Conservation (phyloP, 1,140 invertebrate genomes). For the Dendrolimus kikuchii region DNA sequence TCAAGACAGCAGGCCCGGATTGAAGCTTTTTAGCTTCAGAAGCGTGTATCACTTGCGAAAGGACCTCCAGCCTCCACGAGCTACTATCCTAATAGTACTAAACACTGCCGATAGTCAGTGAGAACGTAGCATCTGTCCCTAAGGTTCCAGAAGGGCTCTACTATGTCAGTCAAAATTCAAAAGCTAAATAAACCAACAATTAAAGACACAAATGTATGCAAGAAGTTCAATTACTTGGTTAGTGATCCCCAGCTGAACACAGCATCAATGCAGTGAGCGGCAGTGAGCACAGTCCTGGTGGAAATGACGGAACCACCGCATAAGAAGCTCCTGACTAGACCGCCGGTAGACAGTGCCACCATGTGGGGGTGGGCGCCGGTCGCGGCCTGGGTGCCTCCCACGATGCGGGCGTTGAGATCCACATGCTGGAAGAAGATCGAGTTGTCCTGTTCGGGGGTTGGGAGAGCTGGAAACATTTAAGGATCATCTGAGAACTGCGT, state of each 20-base stretch:
- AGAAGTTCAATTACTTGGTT: constrained; percentile 13
- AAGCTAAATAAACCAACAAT: no score
- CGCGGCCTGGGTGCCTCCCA: constrained; percentile 30
- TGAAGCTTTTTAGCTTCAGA: no score
- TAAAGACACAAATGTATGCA: no score
- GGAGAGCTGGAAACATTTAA: constrained; percentile 6
- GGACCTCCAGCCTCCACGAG: no score
- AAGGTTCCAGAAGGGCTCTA: no score
- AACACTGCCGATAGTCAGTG: no score
- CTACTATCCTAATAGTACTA: no score
- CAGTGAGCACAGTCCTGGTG: constrained; percentile 34
- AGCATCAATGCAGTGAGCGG: constrained; percentile 45
- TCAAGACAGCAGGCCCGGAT: no score
- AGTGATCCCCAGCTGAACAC: constrained; percentile 20
- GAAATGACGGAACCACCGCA: constrained; percentile 46
- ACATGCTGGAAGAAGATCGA: constrained; percentile 38
- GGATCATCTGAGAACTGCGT: neutral
- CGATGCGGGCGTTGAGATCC: constrained; percentile 25
- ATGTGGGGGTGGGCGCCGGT: constrained; percentile 35
- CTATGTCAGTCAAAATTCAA: no score
- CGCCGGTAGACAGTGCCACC: constrained; percentile 34
- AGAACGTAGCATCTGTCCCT: no score
- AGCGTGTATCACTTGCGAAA: no score
- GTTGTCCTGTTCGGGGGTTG: constrained; percentile 25
- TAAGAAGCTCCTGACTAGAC: constrained; percentile 21